Evolutionary conservation across 2,113 vertebrate genomes (phyloP), one percentile per base, ranked within the genome.

Genomic region (Herpetotheres cachinnans): DNA sequence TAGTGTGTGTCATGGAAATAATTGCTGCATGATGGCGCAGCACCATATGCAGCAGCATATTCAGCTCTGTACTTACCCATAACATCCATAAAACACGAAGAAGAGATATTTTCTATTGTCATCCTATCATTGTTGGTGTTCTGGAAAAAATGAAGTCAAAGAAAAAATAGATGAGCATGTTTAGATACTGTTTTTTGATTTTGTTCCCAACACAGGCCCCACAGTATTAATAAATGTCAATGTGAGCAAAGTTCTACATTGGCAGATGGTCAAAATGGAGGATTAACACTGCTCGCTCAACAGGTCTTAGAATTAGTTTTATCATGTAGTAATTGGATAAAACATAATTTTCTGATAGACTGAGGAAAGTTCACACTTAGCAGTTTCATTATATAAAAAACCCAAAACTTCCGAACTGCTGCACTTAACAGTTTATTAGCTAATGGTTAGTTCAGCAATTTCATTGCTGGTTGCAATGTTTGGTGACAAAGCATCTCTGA

Each of bases 221-320:
- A 70, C 38, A 66, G 32, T 77, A 76, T 61, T 88, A 78, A 44
- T 86, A 84, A 91, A 74, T 58, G 44, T 89, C 93, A 76, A 92
- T 73, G 59, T 80, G 65, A 93, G 56, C 34, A 55, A 86, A 86
- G 14, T 88, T 95, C 86, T 85, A 91, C 47, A 55, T 54, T 96
- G 87, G 94, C 87, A 74, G 18, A 47, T 82, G 29, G n/a, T 79
- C 93, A 97, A 96, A 95, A 92, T 80, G 34, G 54, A 73, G 67
- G 82, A 96, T 97, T 96, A 94, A 89, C 52, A 34, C 49, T 76
- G 66, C 72, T 91, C 3, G 1, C 67, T 94, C 72, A 79, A 90
- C 52, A 95, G 34, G 40, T 92, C 76, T 83, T 79, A 72, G 70
- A 87, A 84, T 94, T 89, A 82, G 26, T 96, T 96, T 97, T 94